phyloP scores from a whole-genome alignment of 2,888 invertebrate species.

The Pterostichus niger region DNA sequence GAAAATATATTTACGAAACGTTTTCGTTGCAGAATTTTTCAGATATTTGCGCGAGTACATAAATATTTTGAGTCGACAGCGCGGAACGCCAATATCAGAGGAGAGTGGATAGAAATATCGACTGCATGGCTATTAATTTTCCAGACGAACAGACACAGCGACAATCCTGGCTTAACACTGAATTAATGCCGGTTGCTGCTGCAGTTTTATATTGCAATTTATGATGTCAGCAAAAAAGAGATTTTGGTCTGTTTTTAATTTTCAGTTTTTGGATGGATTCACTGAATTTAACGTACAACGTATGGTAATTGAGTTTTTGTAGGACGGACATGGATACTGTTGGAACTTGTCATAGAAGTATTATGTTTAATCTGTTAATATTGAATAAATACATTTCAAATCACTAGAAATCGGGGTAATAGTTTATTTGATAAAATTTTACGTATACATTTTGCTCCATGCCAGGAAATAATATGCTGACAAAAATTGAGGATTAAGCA shows the following conservation, averaged over 20 bases:
- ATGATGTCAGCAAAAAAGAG: slow-evolving; percentile 61
- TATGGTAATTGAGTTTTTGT: slow-evolving; percentile 43
- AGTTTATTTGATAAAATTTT: too few species aligned
- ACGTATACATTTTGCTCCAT: too few species aligned
- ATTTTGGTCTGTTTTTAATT: slow-evolving; percentile 54
- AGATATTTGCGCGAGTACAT: slow-evolving; percentile 65
- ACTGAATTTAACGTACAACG: slow-evolving; percentile 30
- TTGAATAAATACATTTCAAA: too few species aligned
- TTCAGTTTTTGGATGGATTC: slow-evolving; percentile 48
- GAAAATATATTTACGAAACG: slow-evolving; percentile 59
- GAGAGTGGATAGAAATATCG: slow-evolving; percentile 65
- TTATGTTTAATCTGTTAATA: neutral
- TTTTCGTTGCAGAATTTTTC: slow-evolving; percentile 65
- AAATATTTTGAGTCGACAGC: slow-evolving; percentile 63
- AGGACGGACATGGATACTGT: slow-evolving; percentile 7
- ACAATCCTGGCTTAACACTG: slow-evolving; percentile 66
- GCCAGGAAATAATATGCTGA: too few species aligned
- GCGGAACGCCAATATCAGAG: slow-evolving; percentile 63
- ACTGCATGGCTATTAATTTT: slow-evolving; percentile 65
- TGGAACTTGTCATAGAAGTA: slow-evolving; percentile 27
- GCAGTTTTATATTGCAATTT: slow-evolving; percentile 66
- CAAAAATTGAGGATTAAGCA: too few species aligned
- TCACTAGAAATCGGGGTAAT: too few species aligned
- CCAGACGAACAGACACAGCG: slow-evolving; percentile 60
- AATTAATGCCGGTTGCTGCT: slow-evolving; percentile 62